Base-by-base conservation (phyloP, 2,888 invertebrate species). In the Oligia strigilis region DNA sequence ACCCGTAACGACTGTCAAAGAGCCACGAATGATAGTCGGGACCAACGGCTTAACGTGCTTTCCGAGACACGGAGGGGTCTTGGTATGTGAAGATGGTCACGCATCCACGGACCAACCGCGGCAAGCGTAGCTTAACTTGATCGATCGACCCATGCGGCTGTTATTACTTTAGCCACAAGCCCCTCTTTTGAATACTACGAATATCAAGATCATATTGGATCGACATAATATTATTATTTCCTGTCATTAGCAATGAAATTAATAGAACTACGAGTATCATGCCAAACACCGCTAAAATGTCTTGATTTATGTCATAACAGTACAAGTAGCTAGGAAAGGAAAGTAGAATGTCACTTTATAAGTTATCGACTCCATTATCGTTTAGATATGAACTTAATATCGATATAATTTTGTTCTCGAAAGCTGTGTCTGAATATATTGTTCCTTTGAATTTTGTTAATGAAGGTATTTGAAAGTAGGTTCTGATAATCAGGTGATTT, bases 211-310 rank as follows among this genome's bases (percentile, higher is more conserved):
- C 9, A 60, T 77, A 83, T 66, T 71, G 52, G 62, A 49, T 62
- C 55, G 67, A n/a, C 23, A 46, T 60, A 29, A 49, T 52, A 49
- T 58, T 62, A 78, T 73, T 36, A 82, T 83, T 72, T 82, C 64
- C 69, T 73, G 64, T 23, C 72, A 58, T 83, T 83, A 64, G 55
- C 73, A 65, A 70, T 40, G 3, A 64, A 60, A 78, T 73, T 52
- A 29, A 73, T 36, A 72, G 4, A 46, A 67, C 6, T 81, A 29
- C 29, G 29, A 29, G 29, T 29, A 29, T 71, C 5, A 46, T 1
- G 8, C 9, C 5, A 75, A 65, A 81, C 3, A 29, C 19, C 2
- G 49, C 40, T 82, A 72, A 69, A 78, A 83, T 78, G 19, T 43
- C 0, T 49, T 36, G 40, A 72, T 43, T 60, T 77, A 67, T 72